Conservation (phyloP, 2,113 vertebrate genomes). For the Chloropsis cyanopogon region DNA sequence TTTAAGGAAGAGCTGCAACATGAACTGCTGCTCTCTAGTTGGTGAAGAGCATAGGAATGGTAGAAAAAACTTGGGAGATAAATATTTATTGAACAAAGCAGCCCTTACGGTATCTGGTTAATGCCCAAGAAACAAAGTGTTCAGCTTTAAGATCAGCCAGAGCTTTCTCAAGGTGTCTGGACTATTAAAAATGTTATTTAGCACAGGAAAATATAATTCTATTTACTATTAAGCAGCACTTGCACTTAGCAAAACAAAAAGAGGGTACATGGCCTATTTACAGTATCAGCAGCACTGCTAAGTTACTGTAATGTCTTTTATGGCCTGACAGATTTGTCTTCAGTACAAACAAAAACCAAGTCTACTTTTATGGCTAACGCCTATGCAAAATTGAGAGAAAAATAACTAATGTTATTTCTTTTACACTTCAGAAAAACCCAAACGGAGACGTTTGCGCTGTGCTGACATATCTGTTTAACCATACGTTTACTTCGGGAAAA, state of each 20-base stretch:
- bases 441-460: fast-evolving
- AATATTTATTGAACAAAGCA: not conserved
- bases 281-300: constrained; percentile 71
- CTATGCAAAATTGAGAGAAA: not conserved
- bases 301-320: constrained; percentile 77
- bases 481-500: not conserved
- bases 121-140: not conserved
- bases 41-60: not conserved
- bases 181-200: not conserved
- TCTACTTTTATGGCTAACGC: not conserved
- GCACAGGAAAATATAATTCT: not conserved
- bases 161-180: not conserved
- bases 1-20: not conserved
- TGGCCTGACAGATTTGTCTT: constrained; percentile 82
- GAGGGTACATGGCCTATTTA: constrained; percentile 66
- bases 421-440: not conserved
- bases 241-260: not conserved
- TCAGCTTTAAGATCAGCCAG: not conserved
- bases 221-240: not conserved
- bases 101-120: not conserved
- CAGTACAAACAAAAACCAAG: constrained; percentile 76
- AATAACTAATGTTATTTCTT: not conserved
- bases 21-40: not conserved
- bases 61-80: not conserved
- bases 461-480: not conserved